A percentile compares a stretch with the other conserved stretches of the same genome.
These are phyloP conservation scores for Phyllotreta cruciferae DNA, from an alignment of 2,888 invertebrate species.

Conservation along the genomic window DNA sequence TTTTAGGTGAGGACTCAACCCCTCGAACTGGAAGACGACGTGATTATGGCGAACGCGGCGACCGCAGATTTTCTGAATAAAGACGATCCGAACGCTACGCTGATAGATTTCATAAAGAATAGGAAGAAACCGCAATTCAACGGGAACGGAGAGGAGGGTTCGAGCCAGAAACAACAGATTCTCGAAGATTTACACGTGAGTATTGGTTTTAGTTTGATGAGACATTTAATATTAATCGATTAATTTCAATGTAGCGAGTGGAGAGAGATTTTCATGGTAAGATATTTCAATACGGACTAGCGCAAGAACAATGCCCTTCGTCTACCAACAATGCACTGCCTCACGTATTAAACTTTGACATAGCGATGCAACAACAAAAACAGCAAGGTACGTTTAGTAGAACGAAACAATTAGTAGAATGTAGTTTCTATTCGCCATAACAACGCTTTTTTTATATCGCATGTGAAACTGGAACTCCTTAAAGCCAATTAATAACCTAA, in stretches of 20 bases:
- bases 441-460: too few species aligned
- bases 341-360: slow-evolving; percentile 62
- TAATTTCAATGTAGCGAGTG: slow-evolving; percentile 64
- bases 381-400: slow-evolving; percentile 50
- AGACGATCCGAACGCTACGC: slow-evolving; percentile 62
- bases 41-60: slow-evolving; percentile 52
- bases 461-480: too few species aligned
- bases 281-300: slow-evolving; percentile 55
- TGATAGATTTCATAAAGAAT: slow-evolving; percentile 59
- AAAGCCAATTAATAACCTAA: too few species aligned
- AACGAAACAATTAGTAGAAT: too few species aligned
- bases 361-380: slow-evolving; percentile 58
- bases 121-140: slow-evolving; percentile 55
- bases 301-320: slow-evolving; percentile 54
- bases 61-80: slow-evolving; percentile 59
- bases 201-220: slow-evolving; percentile 19
- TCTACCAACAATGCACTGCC: slow-evolving; percentile 57
- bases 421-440: too few species aligned
- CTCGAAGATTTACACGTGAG: slow-evolving; percentile 69
- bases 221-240: not conserved
- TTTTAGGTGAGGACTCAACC: slow-evolving; percentile 63
- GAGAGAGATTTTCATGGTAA: slow-evolving; percentile 72
- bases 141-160: slow-evolving; percentile 65
- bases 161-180: slow-evolving; percentile 74
- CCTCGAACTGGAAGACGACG: slow-evolving; percentile 57